Evolutionary conservation across 2,113 vertebrate genomes (phyloP), one percentile per base, ranked within the genome.

Genomic region (Otus sunia): DNA sequence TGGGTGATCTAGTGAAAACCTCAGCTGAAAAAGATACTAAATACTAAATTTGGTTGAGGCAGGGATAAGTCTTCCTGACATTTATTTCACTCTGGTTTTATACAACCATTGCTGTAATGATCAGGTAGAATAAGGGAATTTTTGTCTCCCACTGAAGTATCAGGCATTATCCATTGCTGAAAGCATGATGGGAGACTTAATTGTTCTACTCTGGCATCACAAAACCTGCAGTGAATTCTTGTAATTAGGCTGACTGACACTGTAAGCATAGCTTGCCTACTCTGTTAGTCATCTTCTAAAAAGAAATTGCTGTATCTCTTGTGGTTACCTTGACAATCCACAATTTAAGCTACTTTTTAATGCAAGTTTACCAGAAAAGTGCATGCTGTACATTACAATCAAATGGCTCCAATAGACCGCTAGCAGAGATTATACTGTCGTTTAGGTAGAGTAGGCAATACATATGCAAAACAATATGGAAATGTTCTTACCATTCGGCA

Each of bases 271-370:
- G 72, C 36, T 74, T 92, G 41, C 76, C 72, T 74, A 56, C 21
- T 32, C 76, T 62, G 8, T 64, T 90, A 90, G 58, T 96, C 72
- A 90, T 55, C 50, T 74, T 37, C 90, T 79, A 52, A 86, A 93
- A 95, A 93, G 17, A 47, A 91, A 91, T 81, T 55, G 37, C 62
- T 67, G 2, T 41, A 66, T 63, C 83, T 94, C 83, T 74, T 62
- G 25, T 71, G 79, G 86, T 91, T 95, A 86, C 86, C 83, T 86
- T 83, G 55, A 76, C 75, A 95, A 91, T 95, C 22, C 67, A 62
- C 58, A 90, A 32, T 86, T 86, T 60, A 79, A 79, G 26, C 60
- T 62, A 21, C 15, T 76, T 94, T 74, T 91, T 47, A 67, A 81
- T 45, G 29, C 13, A 77, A 84, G 73, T 88, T 84, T 84, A 58